Conservation (phyloP, 2,888 invertebrate genomes). For the Pristionchus maxplancki region DNA sequence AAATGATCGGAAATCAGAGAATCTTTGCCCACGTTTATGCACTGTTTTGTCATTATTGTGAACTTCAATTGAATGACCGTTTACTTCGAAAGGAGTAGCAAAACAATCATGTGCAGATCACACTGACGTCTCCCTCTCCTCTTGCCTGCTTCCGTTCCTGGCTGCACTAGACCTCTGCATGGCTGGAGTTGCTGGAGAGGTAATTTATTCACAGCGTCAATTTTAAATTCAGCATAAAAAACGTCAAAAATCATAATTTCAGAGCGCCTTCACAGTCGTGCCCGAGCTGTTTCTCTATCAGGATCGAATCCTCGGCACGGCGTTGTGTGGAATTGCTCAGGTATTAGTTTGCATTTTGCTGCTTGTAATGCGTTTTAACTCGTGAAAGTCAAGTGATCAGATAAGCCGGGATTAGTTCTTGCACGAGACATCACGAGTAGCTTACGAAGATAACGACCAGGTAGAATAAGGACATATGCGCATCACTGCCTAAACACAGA, state of each 20-base stretch:
- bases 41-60: background rate
- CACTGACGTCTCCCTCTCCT: background rate
- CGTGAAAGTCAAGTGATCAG: too few relatives aligned
- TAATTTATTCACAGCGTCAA: background rate
- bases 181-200: constrained; percentile 73
- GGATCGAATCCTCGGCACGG: constrained; percentile 71
- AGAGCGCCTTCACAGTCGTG: constrained; percentile 56
- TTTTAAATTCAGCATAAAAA: too few relatives aligned
- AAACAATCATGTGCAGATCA: constrained; percentile 33
- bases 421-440: background rate
- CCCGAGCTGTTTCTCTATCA: constrained; percentile 57
- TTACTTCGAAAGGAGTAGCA: too few relatives aligned
- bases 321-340: constrained; percentile 72
- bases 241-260: background rate
- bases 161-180: constrained; percentile 71
- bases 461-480: background rate
- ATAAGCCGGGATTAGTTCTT: background rate
- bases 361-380: too few relatives aligned
- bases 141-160: constrained; percentile 61
- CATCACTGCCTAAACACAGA: background rate
- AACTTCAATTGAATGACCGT: background rate
- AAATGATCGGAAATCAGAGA: background rate
- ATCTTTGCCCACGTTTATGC: background rate
- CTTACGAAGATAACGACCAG: background rate
- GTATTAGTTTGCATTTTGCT: too few relatives aligned